Base-by-base conservation (phyloP, 2,888 invertebrate species). In the Drosophila fulvimacula region DNA sequence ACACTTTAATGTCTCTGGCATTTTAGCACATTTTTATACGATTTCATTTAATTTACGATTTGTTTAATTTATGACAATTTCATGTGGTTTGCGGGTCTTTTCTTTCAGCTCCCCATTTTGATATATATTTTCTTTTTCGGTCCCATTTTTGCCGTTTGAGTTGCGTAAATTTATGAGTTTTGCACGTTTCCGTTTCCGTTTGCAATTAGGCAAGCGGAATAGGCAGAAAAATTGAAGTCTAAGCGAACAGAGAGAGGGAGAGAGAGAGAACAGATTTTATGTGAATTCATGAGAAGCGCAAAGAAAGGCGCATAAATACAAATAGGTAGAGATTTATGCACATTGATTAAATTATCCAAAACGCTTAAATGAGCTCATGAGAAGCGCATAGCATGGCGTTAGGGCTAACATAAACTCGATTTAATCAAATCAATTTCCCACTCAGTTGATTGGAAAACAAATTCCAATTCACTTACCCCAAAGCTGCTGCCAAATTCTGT, bases 131-230 rank as follows among this genome's bases (percentile, higher is more conserved):
- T 36, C 63, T 39, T 55, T 49, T 52, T 51, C 13, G 15, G 17
- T 41, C 38, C 49, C 38, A 34, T 48, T 32, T 63, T 59, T 61
- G 32, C 7, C 24, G 24, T 60, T 65, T 55, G 55, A 59, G 55
- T 24, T 63, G 48, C 60, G 72, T 11, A 69, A 82, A 81, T 76
- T 81, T 81, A 87, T 73, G 67, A 56, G 53, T 69, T 71, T 24
- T 36, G 58, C 53, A 51, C 65, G 52, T 72, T 78, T 81, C 82
- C 82, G 73, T 63, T 85, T 81, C 81, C 87, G 82, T 65, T 78
- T 55, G 60, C 82, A 82, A 87, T 84, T 87, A 84, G 59, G 56
- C 66, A 53, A 17, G 39, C 52, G 27, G 30, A 30, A n/a, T 24
- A 38, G n/a, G 34, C 49, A 34, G 19, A 24, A 63, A 70, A 63